Base-by-base conservation (phyloP, 2,888 invertebrate genomes). In the Teinopalpus imperialis region DNA sequence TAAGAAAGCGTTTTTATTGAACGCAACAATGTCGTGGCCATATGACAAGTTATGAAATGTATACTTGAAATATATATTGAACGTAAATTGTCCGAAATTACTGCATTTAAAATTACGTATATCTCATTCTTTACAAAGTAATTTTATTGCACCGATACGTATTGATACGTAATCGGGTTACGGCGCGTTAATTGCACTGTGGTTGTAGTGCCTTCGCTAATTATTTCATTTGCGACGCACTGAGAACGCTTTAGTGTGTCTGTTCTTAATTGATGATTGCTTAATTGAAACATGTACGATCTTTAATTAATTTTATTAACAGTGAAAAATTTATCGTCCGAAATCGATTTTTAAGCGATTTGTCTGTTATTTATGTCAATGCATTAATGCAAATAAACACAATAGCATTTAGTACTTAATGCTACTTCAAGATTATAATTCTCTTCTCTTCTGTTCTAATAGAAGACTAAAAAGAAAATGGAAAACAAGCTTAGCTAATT, bases 111-210 rank as follows among this genome's bases (percentile, higher is more conserved):
- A n/a, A n/a, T n/a, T n/a, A n/a, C 16, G 2, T 16, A 16, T 16
- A 4, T 13, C 14, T 6, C 10, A 18, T 10, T 32, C 14, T 10
- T 24, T 24, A 24, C 29, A 29, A 21, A 20, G 26, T 26, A 32
- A 34, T 34, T 32, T 35, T 7, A 20, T 27, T 43, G 34, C 16
- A n/a, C 8, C 18, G 13, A 20, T 6, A 35, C 35, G n/a, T 43
- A 43, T 35, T 21, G 14, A 9, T 21, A 43, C 21, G 9, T 35
- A 35, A 27, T 43, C 20, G 34, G 20, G 9, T 14, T 34, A 43
- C 43, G 24, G 31, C 16, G 24, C 21, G 23, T 30, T 40, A 40
- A 41, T 41, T 41, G 24, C 16, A 16, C 31, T 32, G 41, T 24
- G 41, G 41, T 41, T 24, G 39, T 30, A 40, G 20, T 8, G 29